These are phyloP conservation scores for Sander lucioperca DNA, from an alignment of 2,113 vertebrate genomes.

Conservation along the genomic window DNA sequence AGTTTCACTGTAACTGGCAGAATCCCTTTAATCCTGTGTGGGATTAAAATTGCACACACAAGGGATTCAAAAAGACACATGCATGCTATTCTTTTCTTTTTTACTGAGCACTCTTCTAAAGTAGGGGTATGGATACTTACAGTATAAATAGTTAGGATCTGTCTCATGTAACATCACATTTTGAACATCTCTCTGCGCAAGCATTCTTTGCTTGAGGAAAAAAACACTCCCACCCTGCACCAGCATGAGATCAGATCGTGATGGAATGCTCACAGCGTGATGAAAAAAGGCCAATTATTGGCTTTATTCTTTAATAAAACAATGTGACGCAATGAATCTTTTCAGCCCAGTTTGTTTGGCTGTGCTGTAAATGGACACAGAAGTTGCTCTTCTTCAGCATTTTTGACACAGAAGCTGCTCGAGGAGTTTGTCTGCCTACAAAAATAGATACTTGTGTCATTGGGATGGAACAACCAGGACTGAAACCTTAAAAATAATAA, in stretches of 20 bases:
- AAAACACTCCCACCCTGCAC: not conserved
- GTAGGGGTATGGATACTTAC: not conserved
- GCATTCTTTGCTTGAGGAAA: not conserved
- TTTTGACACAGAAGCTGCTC: constrained; percentile 1
- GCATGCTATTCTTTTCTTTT: not conserved
- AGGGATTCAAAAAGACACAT: not conserved
- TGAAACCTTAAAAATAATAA: not conserved
- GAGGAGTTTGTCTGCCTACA: not conserved
- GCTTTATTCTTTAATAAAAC: constrained; percentile 33
- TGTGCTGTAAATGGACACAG: not conserved
- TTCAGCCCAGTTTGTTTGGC: not conserved
- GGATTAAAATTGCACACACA: constrained; percentile 9
- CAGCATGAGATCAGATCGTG: constrained; percentile 14
- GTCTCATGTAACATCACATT: not conserved
- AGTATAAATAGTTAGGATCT: not conserved
- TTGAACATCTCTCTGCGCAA: not conserved
- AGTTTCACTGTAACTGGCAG: not conserved
- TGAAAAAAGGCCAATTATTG: constrained; percentile 33
- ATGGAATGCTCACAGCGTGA: constrained; percentile 34
- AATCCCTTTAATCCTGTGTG: not conserved
- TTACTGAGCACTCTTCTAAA: not conserved
- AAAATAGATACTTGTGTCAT: not conserved
- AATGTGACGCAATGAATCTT: not conserved
- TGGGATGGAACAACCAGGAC: not conserved
- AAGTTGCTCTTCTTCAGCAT: not conserved